These are phyloP conservation scores for Corythornis madagascariensis DNA, from an alignment of 2,113 vertebrate species.

Conservation along the genomic window DNA sequence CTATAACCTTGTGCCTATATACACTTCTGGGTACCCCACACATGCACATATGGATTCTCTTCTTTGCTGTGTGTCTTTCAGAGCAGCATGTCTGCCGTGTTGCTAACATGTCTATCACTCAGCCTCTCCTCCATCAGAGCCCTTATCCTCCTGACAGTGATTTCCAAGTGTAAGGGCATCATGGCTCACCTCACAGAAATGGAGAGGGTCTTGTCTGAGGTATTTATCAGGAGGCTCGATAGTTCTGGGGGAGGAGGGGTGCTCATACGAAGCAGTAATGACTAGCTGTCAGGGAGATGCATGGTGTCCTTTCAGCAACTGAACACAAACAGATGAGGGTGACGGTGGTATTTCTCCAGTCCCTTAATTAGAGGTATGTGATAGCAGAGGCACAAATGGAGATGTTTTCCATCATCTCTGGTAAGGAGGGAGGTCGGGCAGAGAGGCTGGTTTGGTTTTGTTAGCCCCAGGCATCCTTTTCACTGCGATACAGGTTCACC, in stretches of 20 bases:
- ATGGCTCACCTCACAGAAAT: background rate
- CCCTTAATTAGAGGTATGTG: slow-evolving; percentile 78
- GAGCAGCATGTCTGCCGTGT: background rate
- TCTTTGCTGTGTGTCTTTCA: background rate
- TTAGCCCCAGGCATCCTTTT: background rate
- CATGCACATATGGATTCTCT: background rate
- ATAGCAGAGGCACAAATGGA: slow-evolving; percentile 53
- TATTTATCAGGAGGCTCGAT: slow-evolving; percentile 13
- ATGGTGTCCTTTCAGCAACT: slow-evolving; percentile 76
- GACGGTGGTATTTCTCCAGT: slow-evolving; percentile 74
- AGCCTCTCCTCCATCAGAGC: background rate
- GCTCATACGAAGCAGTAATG: slow-evolving; percentile 70
- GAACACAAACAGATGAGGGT: slow-evolving; percentile 74
- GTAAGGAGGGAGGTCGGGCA: slow-evolving; percentile 13
- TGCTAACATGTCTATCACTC: background rate
- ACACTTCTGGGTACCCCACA: background rate
- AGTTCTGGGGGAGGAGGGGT: slow-evolving; percentile 59
- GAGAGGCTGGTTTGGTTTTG: background rate
- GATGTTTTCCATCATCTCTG: slow-evolving; percentile 66
- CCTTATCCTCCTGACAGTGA: background rate
- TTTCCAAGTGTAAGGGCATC: background rate
- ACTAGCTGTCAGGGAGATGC: slow-evolving; percentile 82
- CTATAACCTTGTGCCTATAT: no score
- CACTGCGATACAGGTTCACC: background rate
- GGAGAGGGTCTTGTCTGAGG: background rate